Conservation (phyloP, 2,797 vertebrate species). For the Pygocentrus nattereri region DNA sequence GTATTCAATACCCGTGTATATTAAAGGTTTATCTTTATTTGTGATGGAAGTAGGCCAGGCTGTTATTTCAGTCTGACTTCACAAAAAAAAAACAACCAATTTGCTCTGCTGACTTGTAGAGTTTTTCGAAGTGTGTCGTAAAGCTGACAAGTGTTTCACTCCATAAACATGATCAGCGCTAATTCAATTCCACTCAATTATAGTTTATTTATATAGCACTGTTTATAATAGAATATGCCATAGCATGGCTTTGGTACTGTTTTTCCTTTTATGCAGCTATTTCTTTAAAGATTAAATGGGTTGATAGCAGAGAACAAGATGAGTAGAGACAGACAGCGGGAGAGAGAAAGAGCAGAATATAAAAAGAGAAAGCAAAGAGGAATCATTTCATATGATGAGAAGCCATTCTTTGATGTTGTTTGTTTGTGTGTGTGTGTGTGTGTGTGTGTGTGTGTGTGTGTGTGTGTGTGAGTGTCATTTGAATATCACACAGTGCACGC, state of each 20-base stretch:
- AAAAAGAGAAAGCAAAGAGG: neutral
- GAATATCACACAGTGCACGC: slow-evolving; percentile 78
- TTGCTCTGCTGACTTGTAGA: neutral
- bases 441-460: slow-evolving; percentile 66
- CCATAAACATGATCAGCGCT: slow-evolving; percentile 1
- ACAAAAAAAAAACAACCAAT: neutral
- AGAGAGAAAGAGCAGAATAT: neutral
- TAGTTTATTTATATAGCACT: neutral
- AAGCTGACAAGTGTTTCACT: neutral
- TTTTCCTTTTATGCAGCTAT: neutral
- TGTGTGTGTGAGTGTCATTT: slow-evolving; percentile 77
- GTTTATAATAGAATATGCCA: neutral
- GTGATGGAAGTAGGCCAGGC: neutral
- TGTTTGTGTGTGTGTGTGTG: slow-evolving; percentile 1
- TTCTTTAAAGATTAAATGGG: slow-evolving; percentile 9
- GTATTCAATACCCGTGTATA: too few species aligned
- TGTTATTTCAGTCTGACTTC: neutral
- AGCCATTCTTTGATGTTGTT: slow-evolving; percentile 54
- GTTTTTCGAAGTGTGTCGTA: neutral
- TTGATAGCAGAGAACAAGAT: slow-evolving; percentile 3
- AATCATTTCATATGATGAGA: slow-evolving; percentile 27
- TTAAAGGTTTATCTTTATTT: neutral
- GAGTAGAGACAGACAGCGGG: neutral
- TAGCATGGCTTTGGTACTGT: neutral
- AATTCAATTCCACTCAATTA: slow-evolving; percentile 10